Conservation (phyloP, 2,113 vertebrate genomes). For the Brachyistius frenatus region DNA sequence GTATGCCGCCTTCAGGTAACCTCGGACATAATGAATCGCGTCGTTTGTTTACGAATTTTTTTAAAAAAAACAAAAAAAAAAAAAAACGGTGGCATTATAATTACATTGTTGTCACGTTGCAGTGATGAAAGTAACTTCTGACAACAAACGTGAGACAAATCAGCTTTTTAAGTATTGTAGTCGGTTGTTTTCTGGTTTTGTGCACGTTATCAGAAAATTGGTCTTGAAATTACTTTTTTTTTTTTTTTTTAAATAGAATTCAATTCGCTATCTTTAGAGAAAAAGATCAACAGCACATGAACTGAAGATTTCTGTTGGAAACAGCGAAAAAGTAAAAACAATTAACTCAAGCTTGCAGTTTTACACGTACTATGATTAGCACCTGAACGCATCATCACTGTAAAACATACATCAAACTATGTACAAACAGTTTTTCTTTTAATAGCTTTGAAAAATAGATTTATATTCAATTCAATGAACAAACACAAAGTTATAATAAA, state of each 20-base stretch:
- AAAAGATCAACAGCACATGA: too few relatives aligned
- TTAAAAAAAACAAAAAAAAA: neutral
- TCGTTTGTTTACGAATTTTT: fast-evolving
- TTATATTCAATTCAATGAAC: conserved; percentile 59
- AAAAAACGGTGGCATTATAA: neutral
- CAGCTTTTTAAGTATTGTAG: too few relatives aligned
- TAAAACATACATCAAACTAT: neutral
- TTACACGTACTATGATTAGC: neutral
- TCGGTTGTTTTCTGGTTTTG: too few relatives aligned
- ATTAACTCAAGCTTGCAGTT: neutral
- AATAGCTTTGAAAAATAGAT: conserved; percentile 76
- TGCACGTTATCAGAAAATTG: too few relatives aligned
- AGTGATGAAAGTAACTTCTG: neutral
- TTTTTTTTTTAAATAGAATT: too few relatives aligned
- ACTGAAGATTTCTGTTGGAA: too few relatives aligned
- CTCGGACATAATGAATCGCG: neutral
- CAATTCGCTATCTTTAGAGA: too few relatives aligned
- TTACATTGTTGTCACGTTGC: neutral
- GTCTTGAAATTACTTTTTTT: too few relatives aligned
- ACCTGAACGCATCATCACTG: neutral
- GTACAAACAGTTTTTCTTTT: conserved; percentile 46
- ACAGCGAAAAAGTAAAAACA: too few relatives aligned
- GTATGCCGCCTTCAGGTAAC: conserved; percentile 22
- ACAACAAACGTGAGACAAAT: too few relatives aligned
- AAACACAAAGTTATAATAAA: conserved; percentile 54